A percentile compares a stretch with the other conserved stretches of the same genome.
These are phyloP conservation scores for Aselliscus stoliczkanus DNA, from an alignment of 2,797 vertebrate species.

Conservation along the genomic window DNA sequence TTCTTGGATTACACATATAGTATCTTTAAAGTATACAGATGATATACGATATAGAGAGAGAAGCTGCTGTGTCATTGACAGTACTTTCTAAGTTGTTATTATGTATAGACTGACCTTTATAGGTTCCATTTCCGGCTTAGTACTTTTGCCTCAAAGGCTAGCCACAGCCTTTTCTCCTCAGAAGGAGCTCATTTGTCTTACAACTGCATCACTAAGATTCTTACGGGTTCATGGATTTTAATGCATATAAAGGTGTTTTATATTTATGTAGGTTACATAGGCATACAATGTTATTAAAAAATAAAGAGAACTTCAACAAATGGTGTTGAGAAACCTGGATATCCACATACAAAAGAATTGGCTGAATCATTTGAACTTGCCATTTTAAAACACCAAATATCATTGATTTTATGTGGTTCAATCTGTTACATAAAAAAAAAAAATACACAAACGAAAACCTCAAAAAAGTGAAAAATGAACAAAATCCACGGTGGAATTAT, in stretches of 20 bases:
- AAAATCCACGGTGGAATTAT: slow-evolving; percentile 40
- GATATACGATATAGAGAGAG: neutral
- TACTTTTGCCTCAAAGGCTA: neutral
- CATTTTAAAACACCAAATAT: slow-evolving; percentile 1
- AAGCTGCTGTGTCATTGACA: neutral
- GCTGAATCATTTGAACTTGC: slow-evolving; percentile 26
- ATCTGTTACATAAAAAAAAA: slow-evolving; percentile 50
- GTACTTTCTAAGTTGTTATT: neutral
- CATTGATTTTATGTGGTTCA: slow-evolving; percentile 24
- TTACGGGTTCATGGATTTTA: neutral
- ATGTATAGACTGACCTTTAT: neutral
- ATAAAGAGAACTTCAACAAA: neutral
- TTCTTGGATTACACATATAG: neutral
- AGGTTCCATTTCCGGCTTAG: neutral
- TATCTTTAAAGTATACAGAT: neutral
- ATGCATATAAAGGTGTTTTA: neutral
- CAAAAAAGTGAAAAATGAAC: neutral
- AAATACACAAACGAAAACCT: slow-evolving; percentile 17
- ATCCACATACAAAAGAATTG: neutral
- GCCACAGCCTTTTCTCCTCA: neutral
- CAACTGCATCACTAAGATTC: neutral
- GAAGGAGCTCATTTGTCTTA: neutral
- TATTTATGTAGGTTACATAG: neutral
- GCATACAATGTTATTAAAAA: neutral
- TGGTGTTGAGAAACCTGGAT: neutral